These are phyloP conservation scores for Ernsta delagoae DNA, from an alignment of 2,888 invertebrate species.

Conservation along the genomic window DNA sequence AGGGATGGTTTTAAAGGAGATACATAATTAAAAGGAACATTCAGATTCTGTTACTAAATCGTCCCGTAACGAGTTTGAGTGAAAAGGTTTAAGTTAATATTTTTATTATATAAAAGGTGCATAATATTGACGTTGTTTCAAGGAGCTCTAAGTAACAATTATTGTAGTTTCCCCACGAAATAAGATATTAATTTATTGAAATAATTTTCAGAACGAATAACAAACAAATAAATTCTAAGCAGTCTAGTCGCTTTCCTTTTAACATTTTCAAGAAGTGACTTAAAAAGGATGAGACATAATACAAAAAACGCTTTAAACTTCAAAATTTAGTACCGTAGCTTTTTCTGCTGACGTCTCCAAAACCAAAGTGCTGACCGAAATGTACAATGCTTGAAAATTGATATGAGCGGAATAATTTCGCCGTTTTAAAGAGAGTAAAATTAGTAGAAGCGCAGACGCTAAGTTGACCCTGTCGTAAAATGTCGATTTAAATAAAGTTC, in stretches of 20 bases:
- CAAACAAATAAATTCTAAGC: neutral
- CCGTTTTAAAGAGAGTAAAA: constrained; percentile 42
- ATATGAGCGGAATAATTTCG: constrained; percentile 41
- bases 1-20: no score
- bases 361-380: constrained; percentile 34
- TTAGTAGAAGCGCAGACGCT: constrained; percentile 21
- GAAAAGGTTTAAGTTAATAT: no score
- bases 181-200: no score
- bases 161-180: no score
- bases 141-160: no score
- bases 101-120: no score
- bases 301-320: constrained; percentile 6
- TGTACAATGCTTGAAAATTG: constrained; percentile 40
- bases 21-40: no score
- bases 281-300: neutral
- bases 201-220: neutral
- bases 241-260: neutral
- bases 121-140: no score
- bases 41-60: no score
- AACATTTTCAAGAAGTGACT: neutral
- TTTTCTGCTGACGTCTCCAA: constrained; percentile 19
- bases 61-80: no score
- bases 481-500: constrained; percentile 33
- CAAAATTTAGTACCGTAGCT: constrained; percentile 9
- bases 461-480: constrained; percentile 30